Evolutionary conservation across 1,140 invertebrate genomes (phyloP).

Genomic region (Brachystomella parvula): DNA sequence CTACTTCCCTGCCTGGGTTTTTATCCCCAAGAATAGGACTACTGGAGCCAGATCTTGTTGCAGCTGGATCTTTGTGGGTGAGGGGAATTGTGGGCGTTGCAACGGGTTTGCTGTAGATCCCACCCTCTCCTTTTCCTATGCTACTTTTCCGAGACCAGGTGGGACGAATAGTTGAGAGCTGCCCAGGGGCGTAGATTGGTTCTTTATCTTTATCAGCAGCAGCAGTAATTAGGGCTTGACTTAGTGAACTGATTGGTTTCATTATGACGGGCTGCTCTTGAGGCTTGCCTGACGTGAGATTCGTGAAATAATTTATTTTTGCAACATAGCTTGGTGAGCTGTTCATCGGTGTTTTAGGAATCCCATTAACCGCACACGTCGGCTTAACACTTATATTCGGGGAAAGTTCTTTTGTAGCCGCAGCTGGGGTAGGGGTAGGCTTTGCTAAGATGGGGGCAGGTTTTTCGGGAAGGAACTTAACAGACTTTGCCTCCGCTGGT

Average conservation of each 20-base stretch:
- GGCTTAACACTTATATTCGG: constrained; percentile 24
- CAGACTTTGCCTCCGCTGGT: not conserved
- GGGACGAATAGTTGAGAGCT: constrained; percentile 34
- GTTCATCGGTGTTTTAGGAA: constrained; percentile 26
- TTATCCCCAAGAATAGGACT: not conserved
- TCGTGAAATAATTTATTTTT: constrained; percentile 38
- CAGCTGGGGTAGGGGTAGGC: not conserved
- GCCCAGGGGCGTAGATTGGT: constrained; percentile 31
- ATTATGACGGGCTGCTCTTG: constrained; percentile 18
- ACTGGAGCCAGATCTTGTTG: constrained; percentile 2
- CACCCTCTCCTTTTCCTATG: constrained; percentile 20
- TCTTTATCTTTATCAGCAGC: constrained; percentile 19
- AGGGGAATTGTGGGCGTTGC: constrained; percentile 21
- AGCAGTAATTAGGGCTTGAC: constrained; percentile 17
- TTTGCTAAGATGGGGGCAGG: not conserved
- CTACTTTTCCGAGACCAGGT: constrained; percentile 24
- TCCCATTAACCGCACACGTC: constrained; percentile 37
- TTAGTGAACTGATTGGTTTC: constrained; percentile 35
- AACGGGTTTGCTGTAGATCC: constrained; percentile 31
- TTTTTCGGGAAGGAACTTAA: not conserved
- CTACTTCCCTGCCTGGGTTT: not conserved
- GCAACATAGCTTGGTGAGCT: constrained; percentile 34
- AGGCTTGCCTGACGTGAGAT: constrained; percentile 16
- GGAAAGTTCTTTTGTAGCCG: not conserved
- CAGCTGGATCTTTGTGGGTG: constrained; percentile 13